These are phyloP conservation scores for Cherax quadricarinatus DNA, from an alignment of 1,140 invertebrate species.

Conservation along the genomic window DNA sequence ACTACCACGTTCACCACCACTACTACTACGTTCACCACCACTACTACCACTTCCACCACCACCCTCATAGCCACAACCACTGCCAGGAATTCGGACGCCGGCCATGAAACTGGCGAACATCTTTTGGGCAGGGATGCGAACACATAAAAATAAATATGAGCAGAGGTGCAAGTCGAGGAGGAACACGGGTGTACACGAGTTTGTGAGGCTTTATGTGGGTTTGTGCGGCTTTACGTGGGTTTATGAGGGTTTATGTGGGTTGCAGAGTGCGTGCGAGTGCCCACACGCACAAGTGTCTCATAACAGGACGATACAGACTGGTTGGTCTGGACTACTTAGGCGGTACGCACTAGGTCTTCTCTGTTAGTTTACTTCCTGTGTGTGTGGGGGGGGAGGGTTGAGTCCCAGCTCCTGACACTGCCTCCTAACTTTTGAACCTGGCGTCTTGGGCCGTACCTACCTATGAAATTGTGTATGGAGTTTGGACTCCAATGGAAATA, in stretches of 20 bases:
- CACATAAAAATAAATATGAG: conserved; percentile 70
- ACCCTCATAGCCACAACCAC: too few species aligned
- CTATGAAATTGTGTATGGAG: too few species aligned
- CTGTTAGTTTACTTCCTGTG: too few species aligned
- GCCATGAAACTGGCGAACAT: conserved; percentile 64
- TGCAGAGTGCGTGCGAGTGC: background rate
- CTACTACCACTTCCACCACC: background rate
- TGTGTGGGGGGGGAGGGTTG: background rate
- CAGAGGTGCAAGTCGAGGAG: conserved; percentile 52
- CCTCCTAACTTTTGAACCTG: too few species aligned
- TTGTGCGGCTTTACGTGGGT: conserved; percentile 17
- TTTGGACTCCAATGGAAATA: too few species aligned
- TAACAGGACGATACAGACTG: conserved; percentile 60
- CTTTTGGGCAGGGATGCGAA: conserved; percentile 68
- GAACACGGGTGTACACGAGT: conserved; percentile 57
- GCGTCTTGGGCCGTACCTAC: too few species aligned
- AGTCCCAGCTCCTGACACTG: background rate
- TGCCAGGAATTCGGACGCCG: conserved; percentile 37
- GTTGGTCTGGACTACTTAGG: conserved; percentile 32
- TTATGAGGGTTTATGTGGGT: too few species aligned
- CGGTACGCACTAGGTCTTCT: too few species aligned
- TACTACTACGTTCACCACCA: too few species aligned
- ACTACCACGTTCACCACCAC: too few species aligned
- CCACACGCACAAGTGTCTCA: conserved; percentile 62
- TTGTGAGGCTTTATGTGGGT: conserved; percentile 69